Evolutionary conservation across 2,113 vertebrate genomes (phyloP), one percentile per base, ranked within the genome.

Genomic region (Spea bombifrons): DNA sequence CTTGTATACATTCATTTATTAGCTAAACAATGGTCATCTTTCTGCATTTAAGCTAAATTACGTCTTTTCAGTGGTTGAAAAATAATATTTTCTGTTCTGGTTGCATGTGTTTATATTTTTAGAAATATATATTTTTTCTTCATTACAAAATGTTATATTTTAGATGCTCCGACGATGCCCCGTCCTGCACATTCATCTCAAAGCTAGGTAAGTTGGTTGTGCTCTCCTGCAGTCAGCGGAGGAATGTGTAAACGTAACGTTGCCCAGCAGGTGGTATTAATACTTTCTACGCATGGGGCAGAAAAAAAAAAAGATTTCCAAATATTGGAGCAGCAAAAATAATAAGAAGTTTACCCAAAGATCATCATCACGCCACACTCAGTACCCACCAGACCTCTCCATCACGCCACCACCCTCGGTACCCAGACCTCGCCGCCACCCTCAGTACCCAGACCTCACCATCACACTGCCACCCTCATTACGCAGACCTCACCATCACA

Each of bases 1-100:
- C 53, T 44, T 44, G 71, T 15, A 72, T 59, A 72, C 50, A 72
- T 44, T 72, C 17, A 72, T 59, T 72, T 59, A 45, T 72, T 45
- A 72, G 16, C 61, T 30, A 72, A 55, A 59, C 53, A 47, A 65
- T 65, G 61, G 16, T 15, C 5, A 30, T 30, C 61, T 13, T 5
- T 46, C 45, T 10, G 45, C 16, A 43, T 43, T 46, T 16, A 7
- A 52, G 50, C 9, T 15, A 15, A 69, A 16, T 69, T 43, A 12
- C 13, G 50, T 7, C 13, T 64, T 59, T 13, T n/a, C 45, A 66
- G 73, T 52, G 47, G 48, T 75, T 52, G 17, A 66, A 65, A 50
- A n/a, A 44, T 17, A 65, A 52, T 46, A 75, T 10, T 50, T 65
- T 49, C 57, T 63, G 4, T 16, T 50, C 43, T 15, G 53, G 53